A percentile compares a stretch with the other conserved stretches of the same genome.
Evolutionary conservation across 2,797 vertebrate genomes (phyloP).

Genomic region (Hoplostethus mediterraneus): DNA sequence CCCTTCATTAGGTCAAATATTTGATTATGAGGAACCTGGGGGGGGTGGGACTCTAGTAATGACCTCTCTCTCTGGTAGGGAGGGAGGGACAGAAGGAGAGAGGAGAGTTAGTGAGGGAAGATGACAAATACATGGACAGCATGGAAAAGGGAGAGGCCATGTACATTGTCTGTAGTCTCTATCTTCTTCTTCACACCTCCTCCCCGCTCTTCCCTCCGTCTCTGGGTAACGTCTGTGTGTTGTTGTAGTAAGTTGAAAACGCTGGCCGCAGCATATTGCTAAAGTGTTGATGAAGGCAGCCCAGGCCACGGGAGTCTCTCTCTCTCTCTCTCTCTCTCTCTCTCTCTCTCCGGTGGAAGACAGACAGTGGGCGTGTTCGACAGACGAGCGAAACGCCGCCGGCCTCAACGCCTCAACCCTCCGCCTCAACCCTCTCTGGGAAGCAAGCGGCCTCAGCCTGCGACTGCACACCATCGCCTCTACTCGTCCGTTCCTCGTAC

Average conservation of each 20-base stretch:
- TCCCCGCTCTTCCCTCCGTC: slow-evolving; percentile 49
- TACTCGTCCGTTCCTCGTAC: slow-evolving; percentile 40
- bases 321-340: slow-evolving; percentile 13
- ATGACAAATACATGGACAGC: too few species aligned
- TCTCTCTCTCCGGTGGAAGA: slow-evolving; percentile 50
- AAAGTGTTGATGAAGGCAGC: slow-evolving; percentile 80
- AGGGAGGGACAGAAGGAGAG: slow-evolving; percentile 5
- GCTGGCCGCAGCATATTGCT: slow-evolving; percentile 75
- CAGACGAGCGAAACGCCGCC: slow-evolving; percentile 76
- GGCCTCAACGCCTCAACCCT: slow-evolving; percentile 82
- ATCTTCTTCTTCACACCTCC: slow-evolving; percentile 50
- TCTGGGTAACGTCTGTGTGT: slow-evolving; percentile 55
- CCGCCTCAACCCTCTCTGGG: slow-evolving; percentile 82
- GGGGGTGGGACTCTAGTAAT: slow-evolving; percentile 58
- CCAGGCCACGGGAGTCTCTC: slow-evolving; percentile 62
- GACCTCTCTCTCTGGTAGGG: slow-evolving; percentile 53
- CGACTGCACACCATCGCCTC: slow-evolving; percentile 60
- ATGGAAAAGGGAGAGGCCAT: slow-evolving; percentile 23
- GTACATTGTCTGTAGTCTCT: slow-evolving; percentile 41
- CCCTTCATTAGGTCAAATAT: slow-evolving; percentile 84
- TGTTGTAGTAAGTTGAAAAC: slow-evolving; percentile 65
- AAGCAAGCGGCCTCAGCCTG: slow-evolving; percentile 71
- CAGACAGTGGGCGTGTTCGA: slow-evolving; percentile 76
- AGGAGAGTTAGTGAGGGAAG: neutral
- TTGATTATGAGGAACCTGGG: slow-evolving; percentile 78